Evolutionary conservation across 2,888 invertebrate species (phyloP), one percentile per base, ranked within the genome.

Genomic region (Margaritifera margaritifera): DNA sequence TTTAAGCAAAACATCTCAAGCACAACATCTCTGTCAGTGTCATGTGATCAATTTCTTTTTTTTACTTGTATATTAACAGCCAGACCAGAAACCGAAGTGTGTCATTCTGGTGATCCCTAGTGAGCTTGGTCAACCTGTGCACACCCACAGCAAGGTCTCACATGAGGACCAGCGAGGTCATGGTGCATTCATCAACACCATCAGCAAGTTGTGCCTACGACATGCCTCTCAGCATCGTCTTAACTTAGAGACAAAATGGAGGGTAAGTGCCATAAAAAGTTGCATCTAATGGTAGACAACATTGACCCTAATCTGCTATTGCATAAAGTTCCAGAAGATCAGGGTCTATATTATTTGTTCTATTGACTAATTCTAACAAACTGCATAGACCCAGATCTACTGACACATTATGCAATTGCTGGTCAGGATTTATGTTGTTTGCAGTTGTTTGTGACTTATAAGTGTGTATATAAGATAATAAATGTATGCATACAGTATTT

Each of bases 21-120:
- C 11, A 52, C 59, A 64, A 20, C 11, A 8, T 6, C n/a, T 62
- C 19, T 25, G 42, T 24, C 19, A n/a, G 42, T 50, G 8, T 61
- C 22, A 52, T 19, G 55, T 24, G 22, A 20, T 50, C 4, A 50
- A n/a, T 64, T 64, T 63, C 25, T 62, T 11, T 62, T 51, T 73
- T 74, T 1, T 2, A 42, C 15, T 15, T 3, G 0, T 42, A 15
- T 8, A 11, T 11, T 42, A 11, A 11, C 68, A 82, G 82, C 67
- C 76, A 4, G 70, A 78, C 15, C 76, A 72, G 56, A 71, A 74
- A n/a, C 70, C 67, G 4, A 74, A 73, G 42, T 42, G 42, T 20
- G 80, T 85, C 20, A 76, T 85, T n/a, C 72, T 85, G 20, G 73
- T 85, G 2, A 75, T 85, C 8, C 82, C 85, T 2, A 72, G 75